These are phyloP conservation scores for Danaus melanippus DNA, from an alignment of 1,140 invertebrate genomes.

Conservation along the genomic window DNA sequence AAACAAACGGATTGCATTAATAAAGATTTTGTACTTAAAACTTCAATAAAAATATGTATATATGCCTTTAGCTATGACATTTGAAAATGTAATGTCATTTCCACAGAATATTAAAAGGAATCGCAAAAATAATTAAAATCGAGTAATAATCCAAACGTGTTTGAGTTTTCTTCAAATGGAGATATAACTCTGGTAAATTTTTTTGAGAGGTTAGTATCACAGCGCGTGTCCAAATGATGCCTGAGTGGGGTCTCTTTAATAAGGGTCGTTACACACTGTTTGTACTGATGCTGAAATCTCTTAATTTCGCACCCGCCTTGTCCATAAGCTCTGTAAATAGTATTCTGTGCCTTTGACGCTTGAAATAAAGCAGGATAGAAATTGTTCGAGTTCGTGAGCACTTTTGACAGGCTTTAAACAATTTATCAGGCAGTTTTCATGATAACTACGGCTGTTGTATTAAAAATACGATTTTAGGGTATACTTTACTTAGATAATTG, in stretches of 20 bases:
- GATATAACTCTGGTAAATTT: not conserved
- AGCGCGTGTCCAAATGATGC: not conserved
- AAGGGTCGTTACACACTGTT: constrained; percentile 54
- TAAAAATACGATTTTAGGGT: constrained; percentile 2
- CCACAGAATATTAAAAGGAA: no score
- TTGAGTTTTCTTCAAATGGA: no score
- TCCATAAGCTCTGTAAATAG: constrained; percentile 50
- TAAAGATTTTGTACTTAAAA: no score
- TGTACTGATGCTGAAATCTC: constrained; percentile 49
- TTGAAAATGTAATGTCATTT: no score
- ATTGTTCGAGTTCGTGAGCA: constrained; percentile 23
- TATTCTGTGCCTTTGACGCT: constrained; percentile 37
- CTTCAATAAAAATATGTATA: no score
- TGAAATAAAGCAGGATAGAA: constrained; percentile 20
- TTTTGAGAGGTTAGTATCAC: no score
- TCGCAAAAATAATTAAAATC: no score
- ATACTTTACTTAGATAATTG: constrained; percentile 2
- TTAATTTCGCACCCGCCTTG: constrained; percentile 55
- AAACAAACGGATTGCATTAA: no score
- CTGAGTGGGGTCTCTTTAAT: constrained; percentile 34
- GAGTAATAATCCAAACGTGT: no score
- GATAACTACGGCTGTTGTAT: constrained; percentile 11
- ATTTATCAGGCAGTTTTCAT: constrained; percentile 15
- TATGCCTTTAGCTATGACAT: no score
- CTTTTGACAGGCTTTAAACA: constrained; percentile 26